A percentile compares a stretch with the other conserved stretches of the same genome.
These are phyloP conservation scores for Aurelia aurita complex sp. Pacific DNA, from an alignment of 30 jellyfish, hydroid and myxozoan species.

Conservation along the genomic window DNA sequence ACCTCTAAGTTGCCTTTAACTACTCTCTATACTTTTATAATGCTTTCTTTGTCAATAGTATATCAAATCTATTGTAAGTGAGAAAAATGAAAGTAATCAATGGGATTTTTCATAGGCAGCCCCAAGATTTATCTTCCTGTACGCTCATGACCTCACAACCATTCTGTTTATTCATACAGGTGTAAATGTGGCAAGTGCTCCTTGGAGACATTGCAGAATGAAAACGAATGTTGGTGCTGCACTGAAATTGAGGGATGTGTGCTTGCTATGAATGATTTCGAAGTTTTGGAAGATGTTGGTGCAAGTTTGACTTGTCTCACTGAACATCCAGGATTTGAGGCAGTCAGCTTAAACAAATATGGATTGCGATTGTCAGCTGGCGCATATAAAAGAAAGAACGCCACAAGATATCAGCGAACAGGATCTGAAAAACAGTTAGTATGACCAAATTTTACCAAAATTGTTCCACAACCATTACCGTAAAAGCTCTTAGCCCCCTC, in stretches of 20 bases:
- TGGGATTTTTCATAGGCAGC: too few species aligned
- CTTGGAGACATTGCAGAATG: background rate
- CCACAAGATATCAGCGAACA: background rate
- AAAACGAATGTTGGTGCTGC: constrained; percentile 26
- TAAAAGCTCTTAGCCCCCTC: too few species aligned
- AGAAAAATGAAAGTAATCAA: too few species aligned
- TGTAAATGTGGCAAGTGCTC: constrained; percentile 32
- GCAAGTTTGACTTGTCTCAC: background rate
- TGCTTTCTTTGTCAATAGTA: too few species aligned
- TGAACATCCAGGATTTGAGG: constrained; percentile 25
- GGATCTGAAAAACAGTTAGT: constrained; percentile 15
- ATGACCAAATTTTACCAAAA: background rate
- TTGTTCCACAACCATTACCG: too few species aligned
- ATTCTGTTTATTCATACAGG: constrained; percentile 1
- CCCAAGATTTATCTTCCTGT: too few species aligned
- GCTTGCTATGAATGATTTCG: background rate
- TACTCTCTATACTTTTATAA: background rate
- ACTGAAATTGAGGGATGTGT: constrained; percentile 22
- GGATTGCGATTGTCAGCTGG: constrained; percentile 2
- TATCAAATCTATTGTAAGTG: too few species aligned
- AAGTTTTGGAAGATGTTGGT: constrained; percentile 24
- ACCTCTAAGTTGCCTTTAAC: background rate
- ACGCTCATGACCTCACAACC: too few species aligned
- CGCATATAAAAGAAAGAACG: background rate
- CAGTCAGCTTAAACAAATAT: background rate